Conservation (phyloP, 1,140 invertebrate species). For the Bombus ignitus region DNA sequence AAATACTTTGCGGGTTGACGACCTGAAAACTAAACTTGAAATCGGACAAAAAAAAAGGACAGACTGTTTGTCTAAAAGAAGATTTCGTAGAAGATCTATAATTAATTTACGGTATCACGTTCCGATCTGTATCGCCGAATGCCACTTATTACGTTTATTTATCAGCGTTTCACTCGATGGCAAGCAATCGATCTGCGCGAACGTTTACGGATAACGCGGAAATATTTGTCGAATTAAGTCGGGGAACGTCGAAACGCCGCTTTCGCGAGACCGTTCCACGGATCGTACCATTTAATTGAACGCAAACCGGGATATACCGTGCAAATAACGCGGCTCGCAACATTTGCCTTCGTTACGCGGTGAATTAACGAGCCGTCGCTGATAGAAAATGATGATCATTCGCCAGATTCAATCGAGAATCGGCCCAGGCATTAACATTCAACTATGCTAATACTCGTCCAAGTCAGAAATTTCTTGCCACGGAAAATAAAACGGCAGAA, state of each 20-base stretch:
- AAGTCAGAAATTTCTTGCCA: too few species aligned
- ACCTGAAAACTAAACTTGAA: too few species aligned
- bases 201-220: constrained; percentile 8
- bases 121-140: too few species aligned
- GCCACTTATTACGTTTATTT: too few species aligned
- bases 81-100: too few species aligned
- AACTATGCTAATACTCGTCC: not conserved
- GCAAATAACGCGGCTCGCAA: constrained; percentile 30
- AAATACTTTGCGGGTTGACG: too few species aligned
- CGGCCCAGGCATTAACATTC: not conserved
- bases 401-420: constrained; percentile 29
- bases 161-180: not conserved
- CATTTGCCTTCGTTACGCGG: constrained; percentile 19
- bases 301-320: constrained; percentile 28
- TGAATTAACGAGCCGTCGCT: constrained; percentile 24
- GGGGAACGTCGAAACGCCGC: not conserved
- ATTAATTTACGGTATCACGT: too few species aligned
- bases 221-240: constrained; percentile 24
- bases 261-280: not conserved
- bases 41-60: too few species aligned
- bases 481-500: too few species aligned
- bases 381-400: constrained; percentile 30
- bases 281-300: constrained; percentile 25
- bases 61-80: too few species aligned
- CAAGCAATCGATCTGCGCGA: not conserved